Percentiles rank a stretch among this genome's conserved stretches.
Conservation (phyloP, 2,113 vertebrate species). For the Salvelinus namaycush region DNA sequence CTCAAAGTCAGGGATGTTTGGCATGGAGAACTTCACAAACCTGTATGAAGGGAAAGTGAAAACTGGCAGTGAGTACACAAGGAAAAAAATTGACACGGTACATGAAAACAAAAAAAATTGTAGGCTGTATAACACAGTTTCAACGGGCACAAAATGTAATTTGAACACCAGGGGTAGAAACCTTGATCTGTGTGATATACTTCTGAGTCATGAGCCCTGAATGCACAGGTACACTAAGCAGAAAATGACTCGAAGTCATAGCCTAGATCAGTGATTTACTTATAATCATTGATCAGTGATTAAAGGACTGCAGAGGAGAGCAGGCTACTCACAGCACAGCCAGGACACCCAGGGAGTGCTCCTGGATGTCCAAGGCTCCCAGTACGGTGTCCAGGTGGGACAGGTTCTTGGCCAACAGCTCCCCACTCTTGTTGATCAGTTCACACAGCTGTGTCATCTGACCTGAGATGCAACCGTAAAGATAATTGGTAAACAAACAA, state of each 20-base stretch:
- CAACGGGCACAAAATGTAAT: background rate
- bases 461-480: constrained; percentile 71
- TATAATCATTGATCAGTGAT: background rate
- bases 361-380: constrained; percentile 96
- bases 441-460: constrained; percentile 99
- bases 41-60: constrained; percentile 66
- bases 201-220: background rate
- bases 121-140: background rate
- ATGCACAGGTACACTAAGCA: background rate
- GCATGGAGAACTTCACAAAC: constrained; percentile 99
- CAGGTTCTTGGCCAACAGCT: constrained; percentile 96
- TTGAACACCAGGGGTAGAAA: background rate
- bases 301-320: background rate
- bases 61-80: background rate
- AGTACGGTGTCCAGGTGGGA: constrained; percentile 98
- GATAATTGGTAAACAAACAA: background rate
- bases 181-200: background rate
- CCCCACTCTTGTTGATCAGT: constrained; percentile 98
- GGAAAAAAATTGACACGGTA: background rate
- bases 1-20: constrained; percentile 99
- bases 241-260: background rate
- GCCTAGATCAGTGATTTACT: background rate
- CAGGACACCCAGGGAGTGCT: constrained; percentile 94
- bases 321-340: constrained; percentile 90
- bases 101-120: background rate